Evolutionary conservation across 2,888 invertebrate genomes (phyloP).

Genomic region (Ophonus ardosiacus): DNA sequence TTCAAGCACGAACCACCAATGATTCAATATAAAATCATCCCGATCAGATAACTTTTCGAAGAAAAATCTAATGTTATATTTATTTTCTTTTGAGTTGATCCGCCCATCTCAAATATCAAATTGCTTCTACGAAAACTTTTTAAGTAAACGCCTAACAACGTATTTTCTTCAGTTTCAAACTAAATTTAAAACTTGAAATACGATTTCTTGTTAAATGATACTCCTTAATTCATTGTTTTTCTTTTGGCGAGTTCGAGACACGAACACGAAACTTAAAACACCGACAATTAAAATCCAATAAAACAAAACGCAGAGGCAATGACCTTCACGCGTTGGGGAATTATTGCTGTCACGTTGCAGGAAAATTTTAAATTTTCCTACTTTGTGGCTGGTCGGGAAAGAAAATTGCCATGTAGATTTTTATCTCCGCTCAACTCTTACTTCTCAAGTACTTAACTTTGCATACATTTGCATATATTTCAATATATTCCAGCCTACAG

Average conservation of each 20-base stretch:
- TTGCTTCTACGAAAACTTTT: constrained; percentile 10
- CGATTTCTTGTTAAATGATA: constrained; percentile 18
- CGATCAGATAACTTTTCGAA: background rate
- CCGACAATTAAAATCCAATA: constrained; percentile 5
- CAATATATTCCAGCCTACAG: constrained; percentile 4
- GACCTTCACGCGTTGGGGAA: background rate
- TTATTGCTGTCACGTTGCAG: background rate
- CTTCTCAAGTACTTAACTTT: constrained; percentile 1
- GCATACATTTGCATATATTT: constrained; percentile 29
- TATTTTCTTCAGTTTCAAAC: constrained; percentile 27
- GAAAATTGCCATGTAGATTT: background rate
- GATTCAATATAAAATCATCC: background rate
- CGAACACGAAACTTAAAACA: background rate
- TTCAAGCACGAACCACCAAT: no score
- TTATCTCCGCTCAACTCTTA: background rate
- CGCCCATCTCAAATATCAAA: constrained; percentile 26
- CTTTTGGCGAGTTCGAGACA: background rate
- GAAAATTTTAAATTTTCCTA: background rate
- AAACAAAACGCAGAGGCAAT: background rate
- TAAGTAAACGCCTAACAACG: constrained; percentile 13
- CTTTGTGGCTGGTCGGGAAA: background rate
- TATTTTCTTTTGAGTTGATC: background rate
- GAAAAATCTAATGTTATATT: background rate
- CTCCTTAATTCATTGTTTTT: constrained; percentile 16
- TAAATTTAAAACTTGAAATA: constrained; percentile 33